Base-by-base conservation (phyloP, 2,888 invertebrate genomes). In the Eristalis tenax region DNA sequence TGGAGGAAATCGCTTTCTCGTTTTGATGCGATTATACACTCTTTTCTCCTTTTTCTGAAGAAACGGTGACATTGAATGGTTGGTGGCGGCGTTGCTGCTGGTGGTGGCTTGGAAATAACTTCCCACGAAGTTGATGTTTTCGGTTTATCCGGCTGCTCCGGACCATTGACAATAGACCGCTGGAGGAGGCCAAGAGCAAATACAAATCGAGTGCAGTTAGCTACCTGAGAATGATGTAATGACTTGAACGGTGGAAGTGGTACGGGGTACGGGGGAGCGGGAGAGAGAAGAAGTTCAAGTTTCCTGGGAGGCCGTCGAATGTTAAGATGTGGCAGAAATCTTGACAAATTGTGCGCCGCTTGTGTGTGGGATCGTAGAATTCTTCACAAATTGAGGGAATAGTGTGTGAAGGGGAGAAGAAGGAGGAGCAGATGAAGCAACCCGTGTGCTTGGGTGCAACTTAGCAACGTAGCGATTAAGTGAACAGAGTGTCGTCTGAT, bases 61-160 rank as follows among this genome's bases (percentile, higher is more conserved):
- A 28, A 57, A 70, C 68, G 28, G 50, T 70, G 22, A 50, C 50
- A 50, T 50, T 50, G 50, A 50, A n/a, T 32, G 43, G 56, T 66
- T 50, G 40, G n/a, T 35, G 66, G 40, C 10, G 32, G 26, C 26
- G 26, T n/a, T 4, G 10, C 8, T 57, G n/a, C 4, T 26, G 59
- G 15, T 26, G 26, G 59, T 23, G 11, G 26, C 4, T 23, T 66
- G 65, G 63, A 40, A 57, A 70, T 86, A 78, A 66, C 66, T 75
- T 70, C 56, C 83, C 70, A 82, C 61, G 43, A 64, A 86, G 86
- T 79, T 78, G 83, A 83, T 86, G 79, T 78, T 65, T 83, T 86
- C 66, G 74, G 83, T 83, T 86, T 86, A 79, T 83, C 83, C 15
- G 35, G 8, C 50, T 18, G 18, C 50, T n/a, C 18, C 65, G 70